phyloP scores from a whole-genome alignment of 2,888 invertebrate species.

The Hermodice carunculata region DNA sequence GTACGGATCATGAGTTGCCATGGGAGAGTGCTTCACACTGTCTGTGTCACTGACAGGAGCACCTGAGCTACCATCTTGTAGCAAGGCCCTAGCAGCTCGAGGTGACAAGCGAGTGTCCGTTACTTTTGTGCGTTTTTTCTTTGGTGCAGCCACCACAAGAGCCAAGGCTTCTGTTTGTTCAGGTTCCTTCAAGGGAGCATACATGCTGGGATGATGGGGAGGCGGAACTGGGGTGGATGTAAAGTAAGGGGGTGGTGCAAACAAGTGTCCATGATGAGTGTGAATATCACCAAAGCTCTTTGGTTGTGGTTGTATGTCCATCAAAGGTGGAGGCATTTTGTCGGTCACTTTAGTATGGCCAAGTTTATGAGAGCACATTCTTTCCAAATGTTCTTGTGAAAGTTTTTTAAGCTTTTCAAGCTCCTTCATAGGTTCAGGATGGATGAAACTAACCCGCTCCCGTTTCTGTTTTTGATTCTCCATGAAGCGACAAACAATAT shows the following conservation, averaged over 20 bases:
- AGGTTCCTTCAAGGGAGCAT: constrained; percentile 45
- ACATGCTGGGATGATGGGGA: constrained; percentile 38
- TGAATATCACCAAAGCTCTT: constrained; percentile 41
- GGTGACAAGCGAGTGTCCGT: constrained; percentile 74
- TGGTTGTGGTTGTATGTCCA: constrained; percentile 28
- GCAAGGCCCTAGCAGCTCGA: constrained; percentile 60
- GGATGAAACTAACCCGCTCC: neutral
- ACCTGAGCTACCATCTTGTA: constrained; percentile 69
- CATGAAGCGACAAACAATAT: constrained; percentile 82
- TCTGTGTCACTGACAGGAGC: neutral
- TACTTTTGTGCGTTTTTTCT: constrained; percentile 96
- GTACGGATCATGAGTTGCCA: constrained; percentile 81
- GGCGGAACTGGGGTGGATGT: constrained; percentile 78
- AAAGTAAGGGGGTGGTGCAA: constrained; percentile 76
- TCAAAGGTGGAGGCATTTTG: constrained; percentile 34
- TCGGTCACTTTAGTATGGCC: constrained; percentile 33
- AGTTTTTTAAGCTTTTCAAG: neutral
- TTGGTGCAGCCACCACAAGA: constrained; percentile 90
- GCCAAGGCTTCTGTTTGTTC: constrained; percentile 84
- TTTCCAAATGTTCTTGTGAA: neutral
- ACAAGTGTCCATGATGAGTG: constrained; percentile 68
- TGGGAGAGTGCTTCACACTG: constrained; percentile 16
- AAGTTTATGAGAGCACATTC: constrained; percentile 8
- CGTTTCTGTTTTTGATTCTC: constrained; percentile 26
- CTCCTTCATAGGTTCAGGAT: neutral